These are phyloP conservation scores for Aphrophora alni DNA, from an alignment of 2,888 invertebrate species.

Conservation along the genomic window DNA sequence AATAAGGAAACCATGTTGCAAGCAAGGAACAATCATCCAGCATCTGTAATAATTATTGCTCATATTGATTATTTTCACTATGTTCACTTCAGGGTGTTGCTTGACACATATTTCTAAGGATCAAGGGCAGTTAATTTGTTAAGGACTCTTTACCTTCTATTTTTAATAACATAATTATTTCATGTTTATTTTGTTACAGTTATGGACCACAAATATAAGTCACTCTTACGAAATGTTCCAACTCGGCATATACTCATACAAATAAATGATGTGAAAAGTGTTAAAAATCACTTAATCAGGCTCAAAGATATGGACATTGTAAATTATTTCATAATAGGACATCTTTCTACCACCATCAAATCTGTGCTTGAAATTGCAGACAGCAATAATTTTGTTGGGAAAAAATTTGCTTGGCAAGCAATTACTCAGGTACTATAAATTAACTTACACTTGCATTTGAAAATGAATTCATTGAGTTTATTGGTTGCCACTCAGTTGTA, in stretches of 20 bases:
- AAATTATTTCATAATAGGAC: slow-evolving; percentile 86
- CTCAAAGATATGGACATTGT: slow-evolving; percentile 84
- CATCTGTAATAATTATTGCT: too few relatives aligned
- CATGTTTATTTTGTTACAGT: slow-evolving; percentile 66
- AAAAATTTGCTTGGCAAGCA: slow-evolving; percentile 88
- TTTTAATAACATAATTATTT: too few relatives aligned
- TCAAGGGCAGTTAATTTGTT: too few relatives aligned
- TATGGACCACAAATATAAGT: slow-evolving; percentile 94
- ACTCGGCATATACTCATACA: slow-evolving; percentile 86
- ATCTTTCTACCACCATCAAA: slow-evolving; percentile 62
- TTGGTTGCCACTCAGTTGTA: too few relatives aligned
- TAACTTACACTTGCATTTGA: too few relatives aligned
- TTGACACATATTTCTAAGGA: too few relatives aligned
- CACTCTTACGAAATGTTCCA: slow-evolving; percentile 86
- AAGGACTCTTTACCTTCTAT: too few relatives aligned
- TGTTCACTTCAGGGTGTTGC: too few relatives aligned
- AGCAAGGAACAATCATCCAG: too few relatives aligned
- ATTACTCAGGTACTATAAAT: slow-evolving; percentile 67
- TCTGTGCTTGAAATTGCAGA: slow-evolving; percentile 57
- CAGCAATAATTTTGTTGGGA: slow-evolving; percentile 76
- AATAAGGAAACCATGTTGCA: too few relatives aligned
- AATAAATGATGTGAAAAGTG: slow-evolving; percentile 64
- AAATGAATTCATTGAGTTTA: too few relatives aligned
- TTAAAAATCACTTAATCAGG: slow-evolving; percentile 72
- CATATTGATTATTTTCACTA: too few relatives aligned